These are phyloP conservation scores for Lepeophtheirus nordmannii DNA, from an alignment of 2,888 invertebrate genomes.

Conservation along the genomic window DNA sequence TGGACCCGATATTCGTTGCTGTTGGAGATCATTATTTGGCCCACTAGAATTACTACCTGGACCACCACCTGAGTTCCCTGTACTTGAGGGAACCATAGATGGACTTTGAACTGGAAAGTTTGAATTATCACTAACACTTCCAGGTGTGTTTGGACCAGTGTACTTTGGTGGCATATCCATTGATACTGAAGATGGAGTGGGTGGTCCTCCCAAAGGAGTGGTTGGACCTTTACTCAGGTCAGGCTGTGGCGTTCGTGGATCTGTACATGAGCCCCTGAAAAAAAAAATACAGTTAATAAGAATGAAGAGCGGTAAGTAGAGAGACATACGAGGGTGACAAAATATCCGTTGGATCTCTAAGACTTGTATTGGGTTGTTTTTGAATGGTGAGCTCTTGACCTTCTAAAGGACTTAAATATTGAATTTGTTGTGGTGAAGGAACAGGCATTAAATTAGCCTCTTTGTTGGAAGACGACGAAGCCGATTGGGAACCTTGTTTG, in stretches of 20 bases:
- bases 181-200: conserved; percentile 9
- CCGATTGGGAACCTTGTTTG: conserved; percentile 38
- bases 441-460: conserved; percentile 87
- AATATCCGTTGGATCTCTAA: conserved; percentile 52
- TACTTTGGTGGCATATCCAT: conserved; percentile 18
- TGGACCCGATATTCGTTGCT: conserved; percentile 22
- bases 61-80: conserved; percentile 21
- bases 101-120: conserved; percentile 41
- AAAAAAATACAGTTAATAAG: background rate
- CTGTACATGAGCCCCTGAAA: background rate
- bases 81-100: background rate
- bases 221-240: conserved; percentile 11
- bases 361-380: conserved; percentile 80
- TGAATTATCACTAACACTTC: conserved; percentile 29
- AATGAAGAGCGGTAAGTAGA: too few species aligned
- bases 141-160: conserved; percentile 33
- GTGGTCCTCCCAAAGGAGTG: conserved; percentile 15
- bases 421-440: conserved; percentile 88
- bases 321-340: conserved; percentile 56
- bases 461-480: conserved; percentile 39
- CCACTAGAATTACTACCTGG: conserved; percentile 12
- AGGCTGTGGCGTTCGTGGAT: conserved; percentile 17
- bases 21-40: background rate
- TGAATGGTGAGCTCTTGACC: conserved; percentile 91
- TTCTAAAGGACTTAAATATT: conserved; percentile 85